Evolutionary conservation across 2,888 invertebrate genomes (phyloP), one percentile per base, ranked within the genome.

Genomic region (Erpobdella octoculata): DNA sequence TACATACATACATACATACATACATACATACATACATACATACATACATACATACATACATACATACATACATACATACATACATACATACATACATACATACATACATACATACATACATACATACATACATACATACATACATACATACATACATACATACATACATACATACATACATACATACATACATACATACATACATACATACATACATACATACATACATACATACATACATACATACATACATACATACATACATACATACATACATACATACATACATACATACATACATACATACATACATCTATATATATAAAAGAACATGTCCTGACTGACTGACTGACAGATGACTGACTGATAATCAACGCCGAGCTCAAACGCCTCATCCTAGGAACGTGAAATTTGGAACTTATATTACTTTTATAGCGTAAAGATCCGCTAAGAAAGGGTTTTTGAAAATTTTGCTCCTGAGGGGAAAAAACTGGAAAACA

Each of bases 141-240:
- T 59, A 59, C 59, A 59, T 59, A 59, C 59, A 59, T 59, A 59
- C 59, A 59, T 59, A 59, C 59, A 59, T 59, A 59, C 59, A 59
- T 59, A 59, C 59, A 59, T 59, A 59, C 59, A 59, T 59, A 59
- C 59, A 59, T 66, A 15, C 67, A 59, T 59, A 59, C 59, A 59
- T 59, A 59, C 59, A 59, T 59, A 59, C 59, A 59, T 59, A 59
- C 59, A 59, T 59, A 59, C 59, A 59, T 59, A 59, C 59, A 59
- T 59, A 59, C 59, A 59, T 59, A 59, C 59, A 59, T 59, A 59
- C 59, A 59, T 59, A 59, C 59, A 59, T 59, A 59, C 59, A 59
- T 59, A 59, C 59, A 59, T 59, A 59, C 59, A 59, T 59, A 59
- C 59, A 59, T 59, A 59, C 59, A 59, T 59, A 59, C 59, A 59